Evolutionary conservation across 2,797 vertebrate species (phyloP), one percentile per base, ranked within the genome.

Genomic region (Denticeps clupeoides): DNA sequence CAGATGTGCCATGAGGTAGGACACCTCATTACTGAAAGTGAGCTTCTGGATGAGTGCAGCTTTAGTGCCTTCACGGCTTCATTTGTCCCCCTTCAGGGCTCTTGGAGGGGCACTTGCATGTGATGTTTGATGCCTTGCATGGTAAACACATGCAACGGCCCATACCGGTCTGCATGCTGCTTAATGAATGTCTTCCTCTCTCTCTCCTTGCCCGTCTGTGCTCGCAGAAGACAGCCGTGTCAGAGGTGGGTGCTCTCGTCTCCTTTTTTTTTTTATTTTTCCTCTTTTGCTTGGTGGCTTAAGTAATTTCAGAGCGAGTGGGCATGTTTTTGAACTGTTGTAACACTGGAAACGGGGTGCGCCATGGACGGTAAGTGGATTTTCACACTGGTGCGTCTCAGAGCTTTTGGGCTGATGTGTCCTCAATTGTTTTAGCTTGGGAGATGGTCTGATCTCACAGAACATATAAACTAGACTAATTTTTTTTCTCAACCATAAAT

Each of bases 131-230:
- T 80, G 90, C 89, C 91, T 92, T 95, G 91, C 92, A 94, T 96
- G 92, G 80, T 72, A 65, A 82, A 80, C 66, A 87, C 93, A 96
- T 96, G 91, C 93, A 93, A 86, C 51, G 90, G 91, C 89, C 82
- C 78, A 84, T 87, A 84, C 81, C 75, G 84, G 88, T 91, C 86
- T 96, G 93, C 93, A 97, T 97, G 93, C 91, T 82, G 87, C 91
- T 96, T 93, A 97, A 93, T 90, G 83, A 93, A 90, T 95, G 87
- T 97, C 85, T 95, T 84, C 85, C 91, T 89, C 88, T 95, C 88
- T 97, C 83, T 97, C 86, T 93, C 87, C 89, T 79, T 91, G 86
- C 87, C 82, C 88, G 86, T 87, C 82, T 77, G 85, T 89, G 90
- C 90, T 89, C 87, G 84, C 93, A 97, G 93, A 96, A 89, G 93